These are phyloP conservation scores for Hyles euphorbiae DNA, from an alignment of 1,140 invertebrate genomes.

Conservation along the genomic window DNA sequence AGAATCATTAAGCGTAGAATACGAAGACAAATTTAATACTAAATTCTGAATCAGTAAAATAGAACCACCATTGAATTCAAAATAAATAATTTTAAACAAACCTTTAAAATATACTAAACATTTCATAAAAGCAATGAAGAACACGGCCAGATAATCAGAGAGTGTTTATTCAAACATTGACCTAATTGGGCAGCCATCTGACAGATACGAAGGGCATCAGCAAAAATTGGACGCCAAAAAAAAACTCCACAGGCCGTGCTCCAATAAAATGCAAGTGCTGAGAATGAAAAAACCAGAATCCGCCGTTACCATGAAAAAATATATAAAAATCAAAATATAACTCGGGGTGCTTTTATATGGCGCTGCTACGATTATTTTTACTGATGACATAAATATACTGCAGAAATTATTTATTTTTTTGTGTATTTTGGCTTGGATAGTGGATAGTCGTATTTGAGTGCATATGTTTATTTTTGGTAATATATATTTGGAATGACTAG, in stretches of 20 bases:
- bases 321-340: slow-evolving; percentile 4
- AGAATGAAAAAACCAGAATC: slow-evolving; percentile 5
- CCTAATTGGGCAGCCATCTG: slow-evolving; percentile 6
- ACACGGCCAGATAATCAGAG: background rate
- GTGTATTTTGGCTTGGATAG: too few species aligned
- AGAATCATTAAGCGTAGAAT: too few species aligned
- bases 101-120: too few species aligned
- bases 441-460: too few species aligned
- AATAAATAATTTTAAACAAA: too few species aligned
- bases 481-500: too few species aligned
- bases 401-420: too few species aligned
- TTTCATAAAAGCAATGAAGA: too few species aligned
- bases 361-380: background rate
- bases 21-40: too few species aligned
- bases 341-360: background rate
- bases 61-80: too few species aligned
- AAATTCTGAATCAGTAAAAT: too few species aligned
- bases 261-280: slow-evolving; percentile 9
- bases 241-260: background rate
- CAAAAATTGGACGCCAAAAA: slow-evolving; percentile 6
- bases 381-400: background rate
- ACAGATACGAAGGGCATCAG: slow-evolving; percentile 2
- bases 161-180: slow-evolving; percentile 3
- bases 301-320: slow-evolving; percentile 6
- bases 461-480: too few species aligned